A percentile compares a stretch with the other conserved stretches of the same genome.
These are phyloP conservation scores for Hexactinellida sp. DNA, from an alignment of 37 sponge, comb jelly and placozoan species.

Conservation along the genomic window DNA sequence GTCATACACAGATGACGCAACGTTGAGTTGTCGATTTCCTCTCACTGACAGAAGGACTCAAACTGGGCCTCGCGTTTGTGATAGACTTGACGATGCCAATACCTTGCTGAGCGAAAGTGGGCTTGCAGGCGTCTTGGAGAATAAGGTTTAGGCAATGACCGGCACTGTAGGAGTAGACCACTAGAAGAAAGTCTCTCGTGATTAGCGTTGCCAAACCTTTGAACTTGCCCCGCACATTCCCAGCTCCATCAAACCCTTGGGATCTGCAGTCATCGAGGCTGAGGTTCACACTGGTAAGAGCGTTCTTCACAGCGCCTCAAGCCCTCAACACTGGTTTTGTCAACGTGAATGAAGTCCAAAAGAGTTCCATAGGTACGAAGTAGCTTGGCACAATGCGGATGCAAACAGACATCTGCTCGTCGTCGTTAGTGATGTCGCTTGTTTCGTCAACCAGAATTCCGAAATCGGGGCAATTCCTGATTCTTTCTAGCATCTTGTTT, in stretches of 20 bases:
- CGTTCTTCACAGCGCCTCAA: background rate
- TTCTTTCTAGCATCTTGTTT: background rate
- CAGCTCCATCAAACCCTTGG: slow-evolving; percentile 5
- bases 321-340: background rate
- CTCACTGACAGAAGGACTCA: slow-evolving; percentile 4
- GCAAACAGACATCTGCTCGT: background rate
- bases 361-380: background rate
- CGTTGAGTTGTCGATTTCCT: background rate
- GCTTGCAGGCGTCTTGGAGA: background rate
- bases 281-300: background rate
- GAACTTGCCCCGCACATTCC: background rate
- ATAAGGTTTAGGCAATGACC: background rate
- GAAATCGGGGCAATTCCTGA: background rate
- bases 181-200: slow-evolving; percentile 1
- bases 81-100: background rate
- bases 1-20: background rate
- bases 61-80: background rate
- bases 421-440: background rate
- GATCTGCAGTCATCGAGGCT: background rate
- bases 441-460: background rate
- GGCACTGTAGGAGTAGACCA: background rate
- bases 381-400: background rate
- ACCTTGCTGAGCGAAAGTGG: slow-evolving; percentile 7
- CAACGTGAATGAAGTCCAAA: background rate
- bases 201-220: background rate